Percentiles rank a stretch among this genome's conserved stretches.
Conservation (phyloP, 2,888 invertebrate species). For the Sinhomidia bicolor region DNA sequence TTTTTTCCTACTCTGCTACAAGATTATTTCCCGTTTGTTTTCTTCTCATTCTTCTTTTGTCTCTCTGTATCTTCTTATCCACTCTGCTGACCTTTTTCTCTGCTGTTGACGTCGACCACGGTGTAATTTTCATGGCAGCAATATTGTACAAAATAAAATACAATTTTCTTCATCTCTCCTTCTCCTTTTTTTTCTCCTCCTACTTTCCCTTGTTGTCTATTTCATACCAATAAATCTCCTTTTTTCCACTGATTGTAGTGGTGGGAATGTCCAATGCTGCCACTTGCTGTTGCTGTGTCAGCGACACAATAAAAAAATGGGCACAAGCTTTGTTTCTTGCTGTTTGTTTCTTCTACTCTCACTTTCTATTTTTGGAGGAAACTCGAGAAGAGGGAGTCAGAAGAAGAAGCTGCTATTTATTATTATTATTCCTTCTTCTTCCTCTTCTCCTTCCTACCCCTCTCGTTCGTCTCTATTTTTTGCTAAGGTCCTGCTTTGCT, state of each 20-base stretch:
- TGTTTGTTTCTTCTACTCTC: not conserved
- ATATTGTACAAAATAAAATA: not conserved
- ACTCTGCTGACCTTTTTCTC: not conserved
- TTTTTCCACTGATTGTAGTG: not conserved
- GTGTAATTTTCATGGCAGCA: not conserved
- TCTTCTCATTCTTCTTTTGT: too few species aligned
- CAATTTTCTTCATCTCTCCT: not conserved
- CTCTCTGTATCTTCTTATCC: not conserved
- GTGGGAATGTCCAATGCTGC: not conserved
- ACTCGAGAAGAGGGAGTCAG: not conserved
- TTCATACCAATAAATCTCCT: not conserved
- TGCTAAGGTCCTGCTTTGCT: not conserved
- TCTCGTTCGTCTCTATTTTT: not conserved
- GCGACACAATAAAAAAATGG: not conserved
- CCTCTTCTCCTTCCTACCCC: not conserved
- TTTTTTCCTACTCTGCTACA: not conserved
- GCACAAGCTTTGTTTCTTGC: not conserved
- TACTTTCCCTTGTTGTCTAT: not conserved
- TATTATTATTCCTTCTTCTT: not conserved
- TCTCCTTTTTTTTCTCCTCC: constrained; percentile 15
- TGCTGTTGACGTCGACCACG: not conserved
- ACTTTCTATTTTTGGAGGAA: constrained; percentile 5
- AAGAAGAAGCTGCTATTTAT: constrained; percentile 7
- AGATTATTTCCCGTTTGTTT: too few species aligned
- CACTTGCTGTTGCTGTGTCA: constrained; percentile 10